A percentile compares a stretch with the other conserved stretches of the same genome.
Evolutionary conservation across 2,797 vertebrate species (phyloP).

Genomic region (Atherinosoma microstoma): DNA sequence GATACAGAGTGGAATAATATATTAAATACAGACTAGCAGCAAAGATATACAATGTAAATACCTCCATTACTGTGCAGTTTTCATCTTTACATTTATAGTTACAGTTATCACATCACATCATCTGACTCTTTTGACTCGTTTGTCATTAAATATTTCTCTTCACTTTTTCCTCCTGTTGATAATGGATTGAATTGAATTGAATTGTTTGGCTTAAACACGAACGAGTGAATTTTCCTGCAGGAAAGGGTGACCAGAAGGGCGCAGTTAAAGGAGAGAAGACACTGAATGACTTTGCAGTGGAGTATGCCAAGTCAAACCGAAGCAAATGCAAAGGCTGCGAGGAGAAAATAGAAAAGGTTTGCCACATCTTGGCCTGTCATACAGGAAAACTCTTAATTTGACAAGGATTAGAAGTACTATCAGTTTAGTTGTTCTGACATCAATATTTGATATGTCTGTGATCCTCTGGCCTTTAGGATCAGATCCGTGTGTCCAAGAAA

Average conservation of each 20-base stretch:
- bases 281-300: conserved; percentile 91
- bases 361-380: neutral
- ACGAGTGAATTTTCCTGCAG: conserved; percentile 64
- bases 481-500: conserved; percentile 96
- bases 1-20: neutral
- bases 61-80: no score
- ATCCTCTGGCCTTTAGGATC: conserved; percentile 82
- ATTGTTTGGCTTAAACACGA: neutral
- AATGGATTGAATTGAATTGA: neutral
- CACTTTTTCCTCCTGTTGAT: neutral
- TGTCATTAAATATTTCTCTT: neutral
- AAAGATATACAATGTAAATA: neutral
- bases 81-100: no score
- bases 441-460: neutral
- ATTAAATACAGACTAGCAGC: neutral
- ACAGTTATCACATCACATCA: no score
- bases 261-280: conserved; percentile 89
- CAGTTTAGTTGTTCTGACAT: neutral
- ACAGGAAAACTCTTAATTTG: neutral
- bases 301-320: conserved; percentile 97
- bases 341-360: conserved; percentile 97
- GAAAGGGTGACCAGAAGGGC: conserved; percentile 86
- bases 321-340: conserved; percentile 97
- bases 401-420: neutral
- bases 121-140: no score